phyloP scores from a whole-genome alignment of 1,140 invertebrate species.

The Portunus trituberculatus region DNA sequence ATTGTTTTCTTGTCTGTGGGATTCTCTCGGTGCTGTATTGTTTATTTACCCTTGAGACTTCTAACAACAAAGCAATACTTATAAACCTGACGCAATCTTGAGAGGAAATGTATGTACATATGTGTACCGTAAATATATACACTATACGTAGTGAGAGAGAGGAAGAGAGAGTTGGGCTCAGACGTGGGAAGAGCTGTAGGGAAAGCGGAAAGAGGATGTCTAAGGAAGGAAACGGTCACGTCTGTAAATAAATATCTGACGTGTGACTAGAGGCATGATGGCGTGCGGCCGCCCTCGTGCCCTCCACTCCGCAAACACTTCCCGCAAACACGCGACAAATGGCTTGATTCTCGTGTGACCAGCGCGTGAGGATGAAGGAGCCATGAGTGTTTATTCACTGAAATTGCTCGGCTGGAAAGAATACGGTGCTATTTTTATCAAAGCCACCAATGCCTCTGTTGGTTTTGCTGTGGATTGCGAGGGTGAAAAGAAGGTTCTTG shows the following conservation, averaged over 20 bases:
- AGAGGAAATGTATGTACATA: background rate
- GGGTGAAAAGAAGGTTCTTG: background rate
- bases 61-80: background rate
- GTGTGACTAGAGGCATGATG: background rate
- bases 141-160: no score
- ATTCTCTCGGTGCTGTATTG: no score
- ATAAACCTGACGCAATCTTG: background rate
- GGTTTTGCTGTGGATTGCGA: background rate
- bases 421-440: background rate
- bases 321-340: constrained; percentile 5
- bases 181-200: background rate
- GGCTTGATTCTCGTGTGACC: constrained; percentile 8
- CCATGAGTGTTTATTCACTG: background rate
- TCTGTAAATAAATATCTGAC: constrained; percentile 14
- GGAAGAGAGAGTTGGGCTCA: no score
- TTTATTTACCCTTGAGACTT: no score
- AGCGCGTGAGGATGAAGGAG: background rate
- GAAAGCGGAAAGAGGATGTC: background rate
- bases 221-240: background rate
- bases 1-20: background rate
- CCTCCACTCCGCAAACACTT: constrained; percentile 5
- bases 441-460: background rate
- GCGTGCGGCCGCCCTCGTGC: background rate
- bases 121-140: no score
- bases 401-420: background rate